phyloP scores from a whole-genome alignment of 2,113 vertebrate species.

The Brachirus orientalis region DNA sequence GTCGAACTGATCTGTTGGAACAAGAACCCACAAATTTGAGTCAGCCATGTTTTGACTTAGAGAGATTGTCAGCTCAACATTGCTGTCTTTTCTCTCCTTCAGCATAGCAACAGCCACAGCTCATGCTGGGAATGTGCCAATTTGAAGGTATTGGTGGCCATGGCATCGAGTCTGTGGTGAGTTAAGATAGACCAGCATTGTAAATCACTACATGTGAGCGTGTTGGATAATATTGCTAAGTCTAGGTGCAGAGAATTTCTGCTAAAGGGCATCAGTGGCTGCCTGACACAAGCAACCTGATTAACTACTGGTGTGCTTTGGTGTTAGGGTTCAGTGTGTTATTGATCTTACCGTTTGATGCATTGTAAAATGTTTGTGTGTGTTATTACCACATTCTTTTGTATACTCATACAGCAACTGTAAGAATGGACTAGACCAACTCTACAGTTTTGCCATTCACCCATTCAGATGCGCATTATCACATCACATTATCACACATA shows the following conservation, averaged over 20 bases:
- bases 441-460: too few relatives aligned
- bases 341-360: not conserved
- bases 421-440: not conserved
- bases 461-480: too few relatives aligned
- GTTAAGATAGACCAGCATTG: too few relatives aligned
- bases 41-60: not conserved
- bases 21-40: not conserved
- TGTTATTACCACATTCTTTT: not conserved
- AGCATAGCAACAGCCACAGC: not conserved
- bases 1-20: not conserved
- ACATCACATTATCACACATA: too few relatives aligned
- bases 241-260: not conserved
- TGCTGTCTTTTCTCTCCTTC: not conserved
- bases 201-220: not conserved
- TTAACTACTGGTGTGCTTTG: not conserved
- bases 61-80: not conserved
- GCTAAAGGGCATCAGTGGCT: not conserved
- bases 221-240: not conserved
- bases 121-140: not conserved
- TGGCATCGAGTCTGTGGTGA: not conserved
- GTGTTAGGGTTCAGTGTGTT: too few relatives aligned
- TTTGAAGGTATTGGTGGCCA: not conserved
- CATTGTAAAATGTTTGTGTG: not conserved
- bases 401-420: conserved; percentile 6
- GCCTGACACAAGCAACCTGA: not conserved